phyloP scores from a whole-genome alignment of 2,113 vertebrate genomes.

The Gymnocephalus cernua region DNA sequence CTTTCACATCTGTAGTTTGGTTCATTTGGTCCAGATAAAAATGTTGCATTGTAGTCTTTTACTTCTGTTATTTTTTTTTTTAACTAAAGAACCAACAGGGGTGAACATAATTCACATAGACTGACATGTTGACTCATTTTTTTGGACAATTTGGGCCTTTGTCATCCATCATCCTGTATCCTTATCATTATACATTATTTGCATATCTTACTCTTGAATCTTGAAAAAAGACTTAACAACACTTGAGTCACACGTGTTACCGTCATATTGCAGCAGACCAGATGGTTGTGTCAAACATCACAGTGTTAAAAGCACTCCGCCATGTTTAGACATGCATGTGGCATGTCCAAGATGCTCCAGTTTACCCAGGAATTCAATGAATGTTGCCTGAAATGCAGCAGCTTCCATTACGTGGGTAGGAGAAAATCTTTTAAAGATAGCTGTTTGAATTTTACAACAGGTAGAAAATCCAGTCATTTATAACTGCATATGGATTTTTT shows the following conservation, averaged over 20 bases:
- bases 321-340: slow-evolving; percentile 63
- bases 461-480: background rate
- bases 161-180: background rate
- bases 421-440: slow-evolving; percentile 3
- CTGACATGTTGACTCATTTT: too few relatives aligned
- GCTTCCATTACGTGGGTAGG: background rate
- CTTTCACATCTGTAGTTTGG: background rate
- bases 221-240: slow-evolving; percentile 19
- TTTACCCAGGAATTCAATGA: slow-evolving; percentile 14
- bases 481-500: background rate
- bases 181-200: background rate
- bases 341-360: slow-evolving; percentile 30
- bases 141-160: too few relatives aligned
- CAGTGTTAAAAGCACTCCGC: slow-evolving; percentile 10
- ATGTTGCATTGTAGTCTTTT: background rate
- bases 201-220: background rate
- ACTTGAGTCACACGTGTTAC: background rate
- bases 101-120: background rate
- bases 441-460: slow-evolving; percentile 2
- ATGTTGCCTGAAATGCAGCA: slow-evolving; percentile 44
- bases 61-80: too few relatives aligned
- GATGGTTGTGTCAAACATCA: slow-evolving; percentile 49
- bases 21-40: background rate
- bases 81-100: background rate
- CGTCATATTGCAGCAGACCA: slow-evolving; percentile 3